These are phyloP conservation scores for Barbus barbus DNA, from an alignment of 2,113 vertebrate genomes.

Conservation along the genomic window DNA sequence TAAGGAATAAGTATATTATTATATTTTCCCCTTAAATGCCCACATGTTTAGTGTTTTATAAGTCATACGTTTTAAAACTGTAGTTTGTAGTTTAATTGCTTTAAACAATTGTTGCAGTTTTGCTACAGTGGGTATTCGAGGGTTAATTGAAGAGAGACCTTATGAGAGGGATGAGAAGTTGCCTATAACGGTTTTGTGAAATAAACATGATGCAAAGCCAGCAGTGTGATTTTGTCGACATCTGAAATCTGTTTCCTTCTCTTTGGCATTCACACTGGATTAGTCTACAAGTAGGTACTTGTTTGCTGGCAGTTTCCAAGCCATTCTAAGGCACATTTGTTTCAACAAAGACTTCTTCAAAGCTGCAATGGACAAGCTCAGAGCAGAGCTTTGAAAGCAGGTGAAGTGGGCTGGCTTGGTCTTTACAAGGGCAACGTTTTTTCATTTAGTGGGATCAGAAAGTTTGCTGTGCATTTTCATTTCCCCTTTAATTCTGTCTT, in stretches of 20 bases:
- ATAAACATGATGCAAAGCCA: not conserved
- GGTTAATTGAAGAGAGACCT: not conserved
- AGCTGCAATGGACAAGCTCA: not conserved
- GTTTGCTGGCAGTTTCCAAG: conserved; percentile 4
- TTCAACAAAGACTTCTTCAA: not conserved
- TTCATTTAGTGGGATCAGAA: not conserved
- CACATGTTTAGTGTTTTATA: too few relatives aligned
- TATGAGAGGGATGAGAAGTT: not conserved
- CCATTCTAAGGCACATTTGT: not conserved
- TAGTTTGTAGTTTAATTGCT: not conserved
- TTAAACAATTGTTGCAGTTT: not conserved
- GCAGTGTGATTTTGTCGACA: not conserved
- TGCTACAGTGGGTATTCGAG: not conserved
- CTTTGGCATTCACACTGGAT: conserved; percentile 9
- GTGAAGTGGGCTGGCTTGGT: not conserved
- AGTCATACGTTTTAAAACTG: too few relatives aligned
- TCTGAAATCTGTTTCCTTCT: not conserved
- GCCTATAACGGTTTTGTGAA: not conserved
- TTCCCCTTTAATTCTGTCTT: conserved; percentile 48
- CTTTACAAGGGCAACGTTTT: not conserved
- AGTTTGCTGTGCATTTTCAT: not conserved
- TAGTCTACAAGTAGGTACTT: conserved; percentile 9
- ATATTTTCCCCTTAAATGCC: too few relatives aligned
- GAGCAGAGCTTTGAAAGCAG: not conserved
- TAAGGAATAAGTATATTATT: not conserved